These are phyloP conservation scores for Hydriomena furcata DNA, from an alignment of 2,888 invertebrate species.

Conservation along the genomic window DNA sequence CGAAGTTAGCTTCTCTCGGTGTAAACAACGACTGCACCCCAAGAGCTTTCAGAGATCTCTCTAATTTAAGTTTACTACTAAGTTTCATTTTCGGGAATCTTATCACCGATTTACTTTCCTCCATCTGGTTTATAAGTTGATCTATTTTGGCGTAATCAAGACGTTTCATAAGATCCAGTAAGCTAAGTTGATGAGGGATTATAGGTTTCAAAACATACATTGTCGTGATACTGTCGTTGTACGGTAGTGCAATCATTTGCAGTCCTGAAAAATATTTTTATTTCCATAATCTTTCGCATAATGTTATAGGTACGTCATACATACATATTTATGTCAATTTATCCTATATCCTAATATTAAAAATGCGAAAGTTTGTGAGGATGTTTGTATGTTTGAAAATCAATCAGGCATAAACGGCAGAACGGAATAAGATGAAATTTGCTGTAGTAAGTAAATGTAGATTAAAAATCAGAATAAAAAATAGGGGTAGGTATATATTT, in stretches of 20 bases:
- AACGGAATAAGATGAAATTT: too few relatives aligned
- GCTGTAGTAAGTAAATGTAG: too few relatives aligned
- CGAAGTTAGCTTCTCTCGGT: slow-evolving; percentile 85
- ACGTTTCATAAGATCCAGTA: slow-evolving; percentile 73
- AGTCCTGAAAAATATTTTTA: slow-evolving; percentile 68
- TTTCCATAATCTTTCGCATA: too few relatives aligned
- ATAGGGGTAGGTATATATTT: too few relatives aligned
- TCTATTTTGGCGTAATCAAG: slow-evolving; percentile 78
- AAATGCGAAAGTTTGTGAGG: too few relatives aligned
- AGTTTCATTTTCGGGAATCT: slow-evolving; percentile 89
- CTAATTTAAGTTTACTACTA: slow-evolving; percentile 82
- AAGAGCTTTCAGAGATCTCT: slow-evolving; percentile 77
- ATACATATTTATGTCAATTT: too few relatives aligned
- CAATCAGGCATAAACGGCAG: too few relatives aligned
- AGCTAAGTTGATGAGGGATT: slow-evolving; percentile 55
- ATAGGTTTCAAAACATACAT: slow-evolving; percentile 88
- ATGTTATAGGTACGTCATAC: too few relatives aligned
- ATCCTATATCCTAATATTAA: too few relatives aligned
- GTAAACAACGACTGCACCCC: slow-evolving; percentile 86
- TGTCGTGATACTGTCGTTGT: slow-evolving; percentile 85
- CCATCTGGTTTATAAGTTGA: slow-evolving; percentile 71
- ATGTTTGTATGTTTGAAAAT: too few relatives aligned
- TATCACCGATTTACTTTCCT: slow-evolving; percentile 76
- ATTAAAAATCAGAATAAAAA: too few relatives aligned
- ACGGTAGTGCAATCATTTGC: slow-evolving; percentile 87